Evolutionary conservation across 2,888 invertebrate species (phyloP).

Genomic region (Erebia palarica): DNA sequence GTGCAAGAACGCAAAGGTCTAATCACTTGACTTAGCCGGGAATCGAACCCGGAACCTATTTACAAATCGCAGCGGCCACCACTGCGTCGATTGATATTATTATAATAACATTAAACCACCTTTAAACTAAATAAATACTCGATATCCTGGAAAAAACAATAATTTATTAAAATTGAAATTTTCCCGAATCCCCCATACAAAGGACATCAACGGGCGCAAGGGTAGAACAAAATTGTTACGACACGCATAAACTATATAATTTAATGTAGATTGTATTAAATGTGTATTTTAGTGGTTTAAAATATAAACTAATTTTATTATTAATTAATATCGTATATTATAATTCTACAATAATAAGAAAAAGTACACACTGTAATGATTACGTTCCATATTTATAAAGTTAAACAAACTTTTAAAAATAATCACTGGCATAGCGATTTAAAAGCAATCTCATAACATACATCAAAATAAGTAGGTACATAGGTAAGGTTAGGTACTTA

Average conservation of each 20-base stretch:
- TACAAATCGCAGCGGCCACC: too few relatives aligned
- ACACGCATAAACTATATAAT: not conserved
- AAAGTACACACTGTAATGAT: too few relatives aligned
- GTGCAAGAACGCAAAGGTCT: too few relatives aligned
- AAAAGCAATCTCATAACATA: not conserved
- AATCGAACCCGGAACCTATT: too few relatives aligned
- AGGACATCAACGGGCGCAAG: constrained; percentile 62
- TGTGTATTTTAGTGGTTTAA: too few relatives aligned
- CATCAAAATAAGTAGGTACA: not conserved
- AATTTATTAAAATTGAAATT: not conserved
- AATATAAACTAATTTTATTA: too few relatives aligned
- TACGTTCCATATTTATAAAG: not conserved
- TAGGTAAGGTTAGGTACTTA: constrained; percentile 60
- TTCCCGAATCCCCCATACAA: constrained; percentile 44
- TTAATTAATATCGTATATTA: too few relatives aligned
- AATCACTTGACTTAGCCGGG: too few relatives aligned
- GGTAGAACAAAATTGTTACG: not conserved
- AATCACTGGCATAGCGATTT: constrained; percentile 3
- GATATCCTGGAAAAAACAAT: not conserved
- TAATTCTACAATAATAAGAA: too few relatives aligned
- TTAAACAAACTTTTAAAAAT: not conserved
- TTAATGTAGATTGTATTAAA: not conserved
- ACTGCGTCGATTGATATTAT: too few relatives aligned
- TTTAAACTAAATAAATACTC: not conserved
- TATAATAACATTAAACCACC: not conserved